Evolutionary conservation across 2,113 vertebrate species (phyloP), one percentile per base, ranked within the genome.

Genomic region (Bufo gargarizans): DNA sequence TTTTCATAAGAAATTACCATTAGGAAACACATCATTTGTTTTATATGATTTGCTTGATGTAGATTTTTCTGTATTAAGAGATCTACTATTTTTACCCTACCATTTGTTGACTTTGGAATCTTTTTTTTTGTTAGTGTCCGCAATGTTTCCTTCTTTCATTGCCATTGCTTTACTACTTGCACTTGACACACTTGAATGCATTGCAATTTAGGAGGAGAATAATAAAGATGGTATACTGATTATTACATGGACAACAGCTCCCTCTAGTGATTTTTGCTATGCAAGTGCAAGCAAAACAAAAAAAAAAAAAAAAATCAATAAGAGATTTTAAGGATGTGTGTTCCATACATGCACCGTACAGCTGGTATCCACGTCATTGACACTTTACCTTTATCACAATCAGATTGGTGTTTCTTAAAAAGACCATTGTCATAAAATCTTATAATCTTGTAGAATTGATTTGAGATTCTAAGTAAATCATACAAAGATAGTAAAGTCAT

Each of bases 251-350:
- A 71, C 94, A 92, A 91, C 94, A 95, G 95, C 94, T 86, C 95
- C 95, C 94, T 95, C 95, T 96, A 92, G 92, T 91, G 95, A 83
- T 91, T 56, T 13, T 65, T 76, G 71, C 33, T 20, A 6, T 71
- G 17, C 55, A 50, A 33, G 63, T 22, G 45, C n/a, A 12, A 49
- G 45, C 8, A 67, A 67, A 65, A 43, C 63, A 8, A 47, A 81
- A 11, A 67, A 67, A 65, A 43, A 63, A 8, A 47, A 81, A 11
- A 45, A 43, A 77, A 3, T 9, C 76, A 77, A 2, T 53, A 20
- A 33, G 33, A 61, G 22, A 12, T 10, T 2, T 4, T 43, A 5
- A 7, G 45, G 61, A 50, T 14, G 61, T 82, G 9, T 47, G 13
- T 14, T 82, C 2, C 10, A n/a, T 55, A 53, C 20, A 55, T 55